Percentiles rank a stretch among this genome's conserved stretches.
phyloP scores from a whole-genome alignment of 2,113 vertebrate genomes.

The Pelecanoides urinatrix region DNA sequence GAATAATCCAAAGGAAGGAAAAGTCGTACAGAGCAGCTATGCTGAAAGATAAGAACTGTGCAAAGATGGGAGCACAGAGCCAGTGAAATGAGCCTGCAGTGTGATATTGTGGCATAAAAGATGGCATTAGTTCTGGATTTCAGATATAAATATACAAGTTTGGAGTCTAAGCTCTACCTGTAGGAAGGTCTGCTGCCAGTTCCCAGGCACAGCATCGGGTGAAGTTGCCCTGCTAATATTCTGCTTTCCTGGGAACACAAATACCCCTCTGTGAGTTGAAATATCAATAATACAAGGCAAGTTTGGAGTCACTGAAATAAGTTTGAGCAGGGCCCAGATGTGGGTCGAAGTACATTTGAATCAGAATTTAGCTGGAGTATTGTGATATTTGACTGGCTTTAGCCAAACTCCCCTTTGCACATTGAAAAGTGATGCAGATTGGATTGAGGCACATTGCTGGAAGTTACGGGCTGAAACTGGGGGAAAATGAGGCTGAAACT shows the following conservation, averaged over 20 bases:
- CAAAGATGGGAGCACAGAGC: background rate
- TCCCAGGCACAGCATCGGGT: background rate
- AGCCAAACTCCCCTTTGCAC: background rate
- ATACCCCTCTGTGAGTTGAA: background rate
- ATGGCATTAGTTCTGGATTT: background rate
- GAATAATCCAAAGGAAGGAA: background rate
- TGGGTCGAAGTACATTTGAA: background rate
- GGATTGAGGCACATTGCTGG: background rate
- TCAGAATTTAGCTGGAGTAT: background rate
- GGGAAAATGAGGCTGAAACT: background rate
- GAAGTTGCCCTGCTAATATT: background rate
- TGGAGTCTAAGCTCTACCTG: fast-evolving
- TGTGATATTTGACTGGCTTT: background rate
- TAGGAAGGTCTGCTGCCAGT: background rate
- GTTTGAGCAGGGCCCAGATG: background rate
- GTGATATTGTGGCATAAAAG: background rate
- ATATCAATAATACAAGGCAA: background rate
- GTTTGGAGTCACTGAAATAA: background rate
- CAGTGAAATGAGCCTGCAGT: background rate
- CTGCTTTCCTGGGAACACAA: background rate
- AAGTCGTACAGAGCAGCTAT: background rate
- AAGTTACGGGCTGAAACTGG: background rate
- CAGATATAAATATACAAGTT: background rate
- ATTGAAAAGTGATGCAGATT: background rate
- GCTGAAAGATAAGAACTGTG: background rate